A percentile compares a stretch with the other conserved stretches of the same genome.
phyloP scores from a whole-genome alignment of 2,113 vertebrate genomes.

The Engystomops pustulosus region DNA sequence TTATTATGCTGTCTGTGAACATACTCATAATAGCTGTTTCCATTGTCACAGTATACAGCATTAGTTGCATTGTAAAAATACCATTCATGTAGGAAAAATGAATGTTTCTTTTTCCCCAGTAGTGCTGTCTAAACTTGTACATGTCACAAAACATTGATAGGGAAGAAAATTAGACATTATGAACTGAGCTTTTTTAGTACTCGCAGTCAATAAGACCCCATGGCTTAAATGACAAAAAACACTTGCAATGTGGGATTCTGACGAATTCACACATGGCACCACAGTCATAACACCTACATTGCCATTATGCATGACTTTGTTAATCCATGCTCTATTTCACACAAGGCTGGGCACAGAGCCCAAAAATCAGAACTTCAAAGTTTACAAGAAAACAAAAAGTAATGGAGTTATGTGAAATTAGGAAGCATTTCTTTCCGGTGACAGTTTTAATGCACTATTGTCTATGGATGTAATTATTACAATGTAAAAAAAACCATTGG shows the following conservation, averaged over 20 bases:
- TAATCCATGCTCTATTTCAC: conserved; percentile 50
- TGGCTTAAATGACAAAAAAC: conserved; percentile 45
- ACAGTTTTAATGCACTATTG: not conserved
- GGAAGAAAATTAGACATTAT: conserved; percentile 15
- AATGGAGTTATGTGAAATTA: not conserved
- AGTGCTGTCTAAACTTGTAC: conserved; percentile 6
- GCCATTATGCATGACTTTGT: conserved; percentile 45
- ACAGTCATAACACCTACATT: conserved; percentile 46
- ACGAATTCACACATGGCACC: conserved; percentile 39
- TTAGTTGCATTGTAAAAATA: conserved; percentile 24
- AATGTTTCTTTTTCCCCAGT: conserved; percentile 23
- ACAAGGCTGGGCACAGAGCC: conserved; percentile 32
- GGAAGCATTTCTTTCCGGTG: not conserved
- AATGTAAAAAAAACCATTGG: no score
- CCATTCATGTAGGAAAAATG: conserved; percentile 26
- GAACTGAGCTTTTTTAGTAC: conserved; percentile 23
- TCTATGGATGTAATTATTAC: no score
- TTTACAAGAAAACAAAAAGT: conserved; percentile 17
- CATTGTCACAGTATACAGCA: conserved; percentile 42
- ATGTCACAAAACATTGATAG: conserved; percentile 16
- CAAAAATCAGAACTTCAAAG: conserved; percentile 25
- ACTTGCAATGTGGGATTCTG: conserved; percentile 23
- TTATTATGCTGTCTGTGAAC: conserved; percentile 19
- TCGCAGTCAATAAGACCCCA: conserved; percentile 4
- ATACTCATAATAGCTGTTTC: conserved; percentile 17